Evolutionary conservation across 1,140 invertebrate genomes (phyloP).

Genomic region (Bradynema listronoti): DNA sequence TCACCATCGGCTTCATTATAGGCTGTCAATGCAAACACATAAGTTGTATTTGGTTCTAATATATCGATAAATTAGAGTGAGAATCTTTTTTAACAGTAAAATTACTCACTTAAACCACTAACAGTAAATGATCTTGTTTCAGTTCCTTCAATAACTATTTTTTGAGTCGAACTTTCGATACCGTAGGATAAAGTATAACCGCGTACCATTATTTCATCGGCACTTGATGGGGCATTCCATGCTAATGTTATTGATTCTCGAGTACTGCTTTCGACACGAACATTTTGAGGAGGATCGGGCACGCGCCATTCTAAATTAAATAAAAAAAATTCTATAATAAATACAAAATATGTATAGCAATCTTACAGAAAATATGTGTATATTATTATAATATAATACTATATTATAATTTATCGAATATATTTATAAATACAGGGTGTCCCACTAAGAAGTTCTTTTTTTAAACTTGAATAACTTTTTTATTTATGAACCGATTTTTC

Average conservation of each 20-base stretch:
- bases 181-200: slow-evolving; percentile 54
- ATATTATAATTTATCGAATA: too few species aligned
- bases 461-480: neutral
- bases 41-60: slow-evolving; percentile 51
- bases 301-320: slow-evolving; percentile 41
- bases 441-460: neutral
- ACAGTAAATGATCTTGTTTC: slow-evolving; percentile 48
- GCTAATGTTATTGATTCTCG: slow-evolving; percentile 42
- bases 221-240: slow-evolving; percentile 48
- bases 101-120: slow-evolving; percentile 35
- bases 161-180: slow-evolving; percentile 40
- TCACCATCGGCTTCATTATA: slow-evolving; percentile 54
- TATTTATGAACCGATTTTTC: too few species aligned
- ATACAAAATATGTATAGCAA: neutral
- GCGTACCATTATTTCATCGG: slow-evolving; percentile 40
- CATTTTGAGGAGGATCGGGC: slow-evolving; percentile 50
- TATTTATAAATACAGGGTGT: too few species aligned
- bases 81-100: neutral
- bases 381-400: too few species aligned
- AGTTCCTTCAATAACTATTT: slow-evolving; percentile 47
- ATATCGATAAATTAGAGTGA: neutral
- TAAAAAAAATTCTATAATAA: slow-evolving; percentile 11
- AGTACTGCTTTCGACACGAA: slow-evolving; percentile 29
- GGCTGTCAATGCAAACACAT: slow-evolving; percentile 50
- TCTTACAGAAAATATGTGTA: neutral